A percentile compares a stretch with the other conserved stretches of the same genome.
Conservation (phyloP, 2,113 vertebrate genomes). For the Odobenus rosmarus region DNA sequence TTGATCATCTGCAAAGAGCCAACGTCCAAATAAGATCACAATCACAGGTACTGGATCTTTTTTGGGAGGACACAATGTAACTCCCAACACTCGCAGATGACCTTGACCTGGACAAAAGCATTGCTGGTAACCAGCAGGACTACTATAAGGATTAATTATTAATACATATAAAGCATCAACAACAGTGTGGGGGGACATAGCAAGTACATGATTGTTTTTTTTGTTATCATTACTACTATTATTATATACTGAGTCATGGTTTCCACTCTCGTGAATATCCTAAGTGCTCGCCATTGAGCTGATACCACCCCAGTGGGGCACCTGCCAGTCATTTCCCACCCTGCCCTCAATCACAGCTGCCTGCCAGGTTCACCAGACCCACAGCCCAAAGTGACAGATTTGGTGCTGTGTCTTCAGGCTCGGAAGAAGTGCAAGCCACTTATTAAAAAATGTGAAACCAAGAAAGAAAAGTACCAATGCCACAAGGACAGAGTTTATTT, state of each 20-base stretch:
- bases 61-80: neutral
- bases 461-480: neutral
- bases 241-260: neutral
- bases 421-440: neutral
- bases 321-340: neutral
- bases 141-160: neutral
- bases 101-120: neutral
- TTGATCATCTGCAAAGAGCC: neutral
- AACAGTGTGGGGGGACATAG: neutral
- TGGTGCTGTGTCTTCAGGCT: neutral
- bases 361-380: neutral
- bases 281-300: neutral
- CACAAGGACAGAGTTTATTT: neutral
- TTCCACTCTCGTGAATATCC: neutral
- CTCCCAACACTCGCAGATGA: neutral
- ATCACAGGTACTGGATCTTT: neutral
- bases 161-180: neutral
- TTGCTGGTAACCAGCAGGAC: neutral
- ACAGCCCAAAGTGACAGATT: neutral
- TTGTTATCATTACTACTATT: neutral
- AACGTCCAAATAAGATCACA: neutral
- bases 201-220: neutral
- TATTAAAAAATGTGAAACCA: neutral
- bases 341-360: neutral
- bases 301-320: too few relatives aligned